These are phyloP conservation scores for Tenebrio molitor DNA, from an alignment of 1,140 invertebrate species.

Conservation along the genomic window DNA sequence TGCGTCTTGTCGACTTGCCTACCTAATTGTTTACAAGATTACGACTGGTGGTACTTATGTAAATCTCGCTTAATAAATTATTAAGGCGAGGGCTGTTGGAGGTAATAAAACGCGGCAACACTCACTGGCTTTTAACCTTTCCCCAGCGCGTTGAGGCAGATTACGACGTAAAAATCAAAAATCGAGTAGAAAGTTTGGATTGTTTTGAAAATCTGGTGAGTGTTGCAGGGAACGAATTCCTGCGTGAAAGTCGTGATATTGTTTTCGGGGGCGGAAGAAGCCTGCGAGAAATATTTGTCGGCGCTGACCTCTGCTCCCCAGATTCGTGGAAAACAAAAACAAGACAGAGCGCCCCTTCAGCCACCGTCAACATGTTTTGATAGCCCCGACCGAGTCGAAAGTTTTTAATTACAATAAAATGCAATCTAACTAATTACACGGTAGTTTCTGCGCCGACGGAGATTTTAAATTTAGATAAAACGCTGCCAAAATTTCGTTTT, in stretches of 20 bases:
- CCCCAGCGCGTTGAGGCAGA: too few relatives aligned
- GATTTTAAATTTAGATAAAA: conserved; percentile 66
- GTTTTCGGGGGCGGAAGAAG: conserved; percentile 12
- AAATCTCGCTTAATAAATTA: conserved; percentile 37
- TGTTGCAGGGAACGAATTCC: too few relatives aligned
- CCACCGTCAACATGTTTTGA: conserved; percentile 51
- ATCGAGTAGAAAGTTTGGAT: too few relatives aligned
- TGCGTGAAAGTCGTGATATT: not conserved
- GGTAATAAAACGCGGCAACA: conserved; percentile 35
- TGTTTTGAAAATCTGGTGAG: too few relatives aligned
- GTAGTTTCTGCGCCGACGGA: conserved; percentile 60
- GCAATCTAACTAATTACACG: conserved; percentile 62
- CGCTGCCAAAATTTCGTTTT: conserved; percentile 65
- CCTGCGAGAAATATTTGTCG: conserved; percentile 29
- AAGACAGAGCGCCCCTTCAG: not conserved
- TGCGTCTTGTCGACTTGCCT: not conserved
- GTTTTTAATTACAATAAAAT: conserved; percentile 64
- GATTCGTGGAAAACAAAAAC: conserved; percentile 42
- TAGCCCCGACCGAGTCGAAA: conserved; percentile 48
- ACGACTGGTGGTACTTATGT: conserved; percentile 34
- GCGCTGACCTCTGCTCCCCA: conserved; percentile 20
- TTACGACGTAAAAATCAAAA: too few relatives aligned
- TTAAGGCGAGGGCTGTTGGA: conserved; percentile 23
- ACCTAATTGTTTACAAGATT: conserved; percentile 39
- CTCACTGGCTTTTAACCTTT: conserved; percentile 23